Percentiles rank a stretch among this genome's conserved stretches.
phyloP scores from a whole-genome alignment of 2,888 invertebrate genomes.

The Epicampocera succincta region DNA sequence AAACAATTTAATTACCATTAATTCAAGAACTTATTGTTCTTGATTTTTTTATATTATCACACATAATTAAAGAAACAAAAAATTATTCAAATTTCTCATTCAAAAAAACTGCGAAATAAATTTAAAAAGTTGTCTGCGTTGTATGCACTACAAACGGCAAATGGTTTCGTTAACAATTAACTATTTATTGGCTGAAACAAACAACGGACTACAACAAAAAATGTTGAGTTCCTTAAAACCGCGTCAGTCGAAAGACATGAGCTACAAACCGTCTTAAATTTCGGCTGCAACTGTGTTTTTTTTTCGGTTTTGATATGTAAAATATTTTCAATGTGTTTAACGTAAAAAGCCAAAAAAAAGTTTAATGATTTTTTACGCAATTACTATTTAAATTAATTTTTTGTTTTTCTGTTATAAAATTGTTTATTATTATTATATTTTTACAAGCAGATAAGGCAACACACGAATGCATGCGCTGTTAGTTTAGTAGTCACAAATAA shows the following conservation, averaged over 20 bases:
- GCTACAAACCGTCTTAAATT: constrained; percentile 27
- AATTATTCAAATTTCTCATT: no score
- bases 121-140: not conserved
- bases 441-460: constrained; percentile 38
- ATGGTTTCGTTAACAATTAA: constrained; percentile 12
- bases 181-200: not conserved
- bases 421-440: constrained; percentile 15
- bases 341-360: not conserved
- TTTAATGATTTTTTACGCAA: constrained; percentile 46
- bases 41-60: constrained; percentile 2
- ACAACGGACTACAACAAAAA: not conserved
- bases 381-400: constrained; percentile 25
- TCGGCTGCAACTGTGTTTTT: no score
- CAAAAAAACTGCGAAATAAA: no score
- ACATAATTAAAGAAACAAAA: constrained; percentile 4
- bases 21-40: not conserved
- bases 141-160: constrained; percentile 7
- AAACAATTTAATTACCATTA: no score
- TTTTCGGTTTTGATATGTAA: no score
- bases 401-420: constrained; percentile 26
- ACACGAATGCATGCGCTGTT: constrained; percentile 18
- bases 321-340: no score
- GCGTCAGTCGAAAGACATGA: constrained; percentile 39
- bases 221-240: not conserved
- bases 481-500: constrained; percentile 29